Percentiles rank a stretch among this genome's conserved stretches.
These are phyloP conservation scores for Anthrax anthrax DNA, from an alignment of 2,888 invertebrate genomes.

Conservation along the genomic window DNA sequence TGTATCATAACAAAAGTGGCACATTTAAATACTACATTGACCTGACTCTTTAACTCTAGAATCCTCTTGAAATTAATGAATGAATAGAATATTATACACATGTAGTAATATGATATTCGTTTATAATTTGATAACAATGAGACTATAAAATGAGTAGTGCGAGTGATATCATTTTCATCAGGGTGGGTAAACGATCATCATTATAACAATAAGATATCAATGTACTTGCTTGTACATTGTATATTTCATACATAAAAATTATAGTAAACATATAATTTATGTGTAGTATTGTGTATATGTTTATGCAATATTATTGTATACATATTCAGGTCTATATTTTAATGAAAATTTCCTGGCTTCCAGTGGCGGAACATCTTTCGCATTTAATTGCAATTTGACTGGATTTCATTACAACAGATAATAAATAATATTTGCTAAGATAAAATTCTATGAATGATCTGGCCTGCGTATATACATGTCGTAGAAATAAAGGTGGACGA, in stretches of 20 bases:
- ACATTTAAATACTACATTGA: neutral
- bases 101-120: neutral
- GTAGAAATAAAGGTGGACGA: too few species aligned
- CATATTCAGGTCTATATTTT: conserved; percentile 13
- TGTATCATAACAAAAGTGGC: neutral
- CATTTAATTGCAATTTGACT: conserved; percentile 26
- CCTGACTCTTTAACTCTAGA: neutral
- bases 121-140: neutral
- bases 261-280: too few species aligned
- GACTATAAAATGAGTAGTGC: neutral
- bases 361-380: conserved; percentile 30
- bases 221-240: too few species aligned
- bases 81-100: neutral
- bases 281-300: too few species aligned
- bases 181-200: neutral
- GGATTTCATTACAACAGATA: too few species aligned
- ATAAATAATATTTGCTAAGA: too few species aligned
- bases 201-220: too few species aligned
- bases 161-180: neutral
- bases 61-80: neutral
- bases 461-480: too few species aligned
- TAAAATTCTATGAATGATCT: too few species aligned
- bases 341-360: conserved; percentile 36
- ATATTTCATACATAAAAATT: too few species aligned
- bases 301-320: neutral